Evolutionary conservation across 2,797 vertebrate genomes (phyloP), one percentile per base, ranked within the genome.

Genomic region (Acanthornis magna): DNA sequence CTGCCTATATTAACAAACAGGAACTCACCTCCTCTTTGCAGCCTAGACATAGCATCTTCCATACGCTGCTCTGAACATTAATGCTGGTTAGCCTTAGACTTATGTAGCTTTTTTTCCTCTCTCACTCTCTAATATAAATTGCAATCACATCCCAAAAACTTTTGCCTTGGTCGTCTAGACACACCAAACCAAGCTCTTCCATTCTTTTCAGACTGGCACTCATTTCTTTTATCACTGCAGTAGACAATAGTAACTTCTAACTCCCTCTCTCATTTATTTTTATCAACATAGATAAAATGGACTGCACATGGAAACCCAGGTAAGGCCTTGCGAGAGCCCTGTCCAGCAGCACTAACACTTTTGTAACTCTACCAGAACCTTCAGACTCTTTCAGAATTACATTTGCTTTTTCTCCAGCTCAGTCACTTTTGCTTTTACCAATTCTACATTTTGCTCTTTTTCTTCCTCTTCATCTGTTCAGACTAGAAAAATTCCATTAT

Each of bases 101-200:
- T 53, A 8, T 0, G 0, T 2, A 57, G 32, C 14, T 61, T 77
- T 43, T 25, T 16, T 11, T 12, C 14, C 11, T 36, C 48, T 63
- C 55, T 82, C 20, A 7, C 5, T 55, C 23, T 66, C 16, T 18
- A 89, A 67, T 45, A 51, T 4, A 86, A 89, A 70, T 1, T 87
- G 27, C 63, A 83, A 63, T 45, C 20, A 34, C 16, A 36, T 48
- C 27, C 77, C 60, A 82, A 67, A 48, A 70, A 48, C 32, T 66
- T 90, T 27, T 34, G 61, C 30, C 29, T 70, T 91, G 23, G 23
- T 83, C n/a, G 21, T 61, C 26, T 53, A 76, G 34, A 75, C 11
- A 77, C 58, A 83, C 32, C 50, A 67, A 71, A 84, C 4, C 8
- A 60, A 87, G 36, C 26, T 55, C 57, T 79, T 62, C 25, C 15